Evolutionary conservation across 1,140 invertebrate genomes (phyloP).

Genomic region (Sinonovacula constricta): DNA sequence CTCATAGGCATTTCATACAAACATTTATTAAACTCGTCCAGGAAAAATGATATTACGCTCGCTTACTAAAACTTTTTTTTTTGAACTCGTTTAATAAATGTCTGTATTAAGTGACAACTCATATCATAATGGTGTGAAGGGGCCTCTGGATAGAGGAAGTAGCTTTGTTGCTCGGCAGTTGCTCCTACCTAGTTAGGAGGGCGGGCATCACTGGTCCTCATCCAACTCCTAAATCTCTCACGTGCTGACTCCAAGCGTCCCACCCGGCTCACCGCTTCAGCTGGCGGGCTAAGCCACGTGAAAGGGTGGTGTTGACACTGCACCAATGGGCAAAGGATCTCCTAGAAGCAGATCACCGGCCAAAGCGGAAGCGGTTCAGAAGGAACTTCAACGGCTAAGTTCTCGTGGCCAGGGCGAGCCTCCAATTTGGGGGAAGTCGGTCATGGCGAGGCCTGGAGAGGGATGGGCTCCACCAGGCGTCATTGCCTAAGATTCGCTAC

Average conservation of each 20-base stretch:
- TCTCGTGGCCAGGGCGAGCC: constrained; percentile 22
- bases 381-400: constrained; percentile 30
- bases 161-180: too few species aligned
- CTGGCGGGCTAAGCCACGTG: constrained; percentile 45
- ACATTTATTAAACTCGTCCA: too few species aligned
- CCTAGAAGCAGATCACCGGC: constrained; percentile 5
- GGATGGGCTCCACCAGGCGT: background rate
- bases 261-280: constrained; percentile 30
- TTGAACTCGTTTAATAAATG: too few species aligned
- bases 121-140: too few species aligned
- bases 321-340: constrained; percentile 34
- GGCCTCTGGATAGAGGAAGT: too few species aligned
- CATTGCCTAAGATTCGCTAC: background rate
- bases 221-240: constrained; percentile 18
- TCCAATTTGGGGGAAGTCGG: background rate
- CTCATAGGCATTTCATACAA: too few species aligned
- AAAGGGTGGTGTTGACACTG: constrained; percentile 45
- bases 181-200: too few species aligned
- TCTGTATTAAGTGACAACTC: too few species aligned
- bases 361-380: constrained; percentile 16
- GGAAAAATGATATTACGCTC: too few species aligned
- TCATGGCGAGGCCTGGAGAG: background rate
- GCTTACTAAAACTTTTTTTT: too few species aligned
- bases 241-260: constrained; percentile 28
- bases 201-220: too few species aligned